Percentiles rank a stretch among this genome's conserved stretches.
These are phyloP conservation scores for Nasonia oneida DNA, from an alignment of 2,888 invertebrate genomes.

Conservation along the genomic window DNA sequence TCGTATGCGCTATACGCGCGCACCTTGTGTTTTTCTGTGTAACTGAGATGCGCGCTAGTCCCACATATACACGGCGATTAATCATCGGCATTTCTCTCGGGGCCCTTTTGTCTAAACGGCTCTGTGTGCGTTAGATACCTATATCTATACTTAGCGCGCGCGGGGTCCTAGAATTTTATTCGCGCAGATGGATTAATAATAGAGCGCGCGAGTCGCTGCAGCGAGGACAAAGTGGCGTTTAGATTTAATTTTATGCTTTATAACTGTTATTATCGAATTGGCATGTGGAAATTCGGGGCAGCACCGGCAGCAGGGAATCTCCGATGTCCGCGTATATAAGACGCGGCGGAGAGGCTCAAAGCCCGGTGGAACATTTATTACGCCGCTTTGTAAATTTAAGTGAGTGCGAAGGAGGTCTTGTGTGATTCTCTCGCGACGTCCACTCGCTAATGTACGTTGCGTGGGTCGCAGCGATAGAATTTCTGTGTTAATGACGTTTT, in stretches of 20 bases:
- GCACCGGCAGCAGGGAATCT: background rate
- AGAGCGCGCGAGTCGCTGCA: background rate
- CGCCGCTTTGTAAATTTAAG: constrained; percentile 61
- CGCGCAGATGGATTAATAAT: constrained; percentile 58
- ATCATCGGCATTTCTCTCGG: constrained; percentile 55
- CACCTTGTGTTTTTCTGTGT: constrained; percentile 60
- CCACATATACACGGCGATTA: constrained; percentile 46
- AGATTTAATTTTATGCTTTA: constrained; percentile 55
- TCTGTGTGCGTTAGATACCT: constrained; percentile 6
- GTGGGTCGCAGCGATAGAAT: constrained; percentile 58
- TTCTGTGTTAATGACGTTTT: constrained; percentile 64
- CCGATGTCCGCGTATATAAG: background rate
- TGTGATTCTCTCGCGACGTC: constrained; percentile 48
- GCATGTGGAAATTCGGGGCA: constrained; percentile 49
- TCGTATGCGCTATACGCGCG: background rate
- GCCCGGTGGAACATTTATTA: constrained; percentile 56
- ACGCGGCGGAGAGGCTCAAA: background rate
- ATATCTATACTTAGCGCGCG: background rate
- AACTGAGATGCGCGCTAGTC: constrained; percentile 54
- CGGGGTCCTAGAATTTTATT: constrained; percentile 39
- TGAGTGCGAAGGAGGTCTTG: constrained; percentile 62
- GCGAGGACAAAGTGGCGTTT: constrained; percentile 33
- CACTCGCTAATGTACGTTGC: constrained; percentile 58
- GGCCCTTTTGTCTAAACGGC: constrained; percentile 43
- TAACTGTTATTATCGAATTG: constrained; percentile 61